phyloP scores from a whole-genome alignment of 1,140 invertebrate species.

The Calosoma granatense region DNA sequence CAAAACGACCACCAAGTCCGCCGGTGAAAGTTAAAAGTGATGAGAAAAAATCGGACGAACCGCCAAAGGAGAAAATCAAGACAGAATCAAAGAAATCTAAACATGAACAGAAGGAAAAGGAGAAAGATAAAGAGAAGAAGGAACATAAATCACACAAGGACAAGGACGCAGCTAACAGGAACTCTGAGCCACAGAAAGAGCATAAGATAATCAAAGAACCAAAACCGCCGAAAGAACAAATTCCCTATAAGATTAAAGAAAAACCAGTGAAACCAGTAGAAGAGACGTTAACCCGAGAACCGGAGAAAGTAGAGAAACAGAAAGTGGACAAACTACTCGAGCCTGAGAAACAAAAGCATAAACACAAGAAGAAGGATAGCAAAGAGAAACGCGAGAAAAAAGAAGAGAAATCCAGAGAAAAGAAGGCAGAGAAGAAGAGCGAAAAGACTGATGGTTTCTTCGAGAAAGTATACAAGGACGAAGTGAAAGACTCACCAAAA shows the following conservation, averaged over 20 bases:
- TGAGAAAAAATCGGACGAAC: conserved; percentile 40
- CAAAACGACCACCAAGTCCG: conserved; percentile 50
- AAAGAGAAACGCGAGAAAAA: conserved; percentile 24
- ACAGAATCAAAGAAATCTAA: conserved; percentile 17
- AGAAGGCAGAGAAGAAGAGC: conserved; percentile 14
- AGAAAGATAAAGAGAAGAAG: conserved; percentile 26
- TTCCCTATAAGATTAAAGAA: conserved; percentile 18
- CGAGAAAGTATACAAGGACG: conserved; percentile 15
- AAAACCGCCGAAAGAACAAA: conserved; percentile 10
- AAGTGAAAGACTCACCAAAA: conserved; percentile 14
- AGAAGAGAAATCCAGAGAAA: conserved; percentile 15
- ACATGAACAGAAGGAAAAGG: conserved; percentile 22
- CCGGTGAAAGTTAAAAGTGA: conserved; percentile 32
- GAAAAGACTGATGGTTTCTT: conserved; percentile 13
- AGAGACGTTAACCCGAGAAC: conserved; percentile 20
- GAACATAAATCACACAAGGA: conserved; percentile 24
- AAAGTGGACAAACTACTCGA: conserved; percentile 10
- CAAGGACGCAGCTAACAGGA: conserved; percentile 14
- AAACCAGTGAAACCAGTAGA: conserved; percentile 14
- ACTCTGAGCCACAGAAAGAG: conserved; percentile 8
- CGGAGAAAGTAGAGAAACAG: conserved; percentile 20
- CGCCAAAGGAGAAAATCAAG: conserved; percentile 26
- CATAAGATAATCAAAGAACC: conserved; percentile 14
- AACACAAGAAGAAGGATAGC: conserved; percentile 28
- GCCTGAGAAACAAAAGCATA: conserved; percentile 26